A percentile compares a stretch with the other conserved stretches of the same genome.
phyloP scores from a whole-genome alignment of 1,140 invertebrate genomes.

The Heliconius nattereri region DNA sequence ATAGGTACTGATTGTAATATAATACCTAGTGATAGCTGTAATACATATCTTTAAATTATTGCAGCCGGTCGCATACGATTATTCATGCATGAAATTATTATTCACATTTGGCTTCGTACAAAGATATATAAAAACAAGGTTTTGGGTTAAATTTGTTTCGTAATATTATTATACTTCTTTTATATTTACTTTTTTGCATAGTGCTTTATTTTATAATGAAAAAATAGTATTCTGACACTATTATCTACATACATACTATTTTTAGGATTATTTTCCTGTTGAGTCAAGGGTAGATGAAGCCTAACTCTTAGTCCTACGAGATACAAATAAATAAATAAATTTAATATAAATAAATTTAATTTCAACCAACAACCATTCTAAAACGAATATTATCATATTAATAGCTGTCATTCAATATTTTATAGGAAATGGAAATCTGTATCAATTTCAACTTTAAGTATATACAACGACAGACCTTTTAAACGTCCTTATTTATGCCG shows the following conservation, averaged over 20 bases:
- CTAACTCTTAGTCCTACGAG: too few relatives aligned
- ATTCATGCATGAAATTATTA: constrained; percentile 14
- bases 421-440: neutral
- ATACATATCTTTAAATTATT: constrained; percentile 1
- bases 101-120: constrained; percentile 8
- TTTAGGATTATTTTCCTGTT: too few relatives aligned
- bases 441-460: neutral
- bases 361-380: neutral
- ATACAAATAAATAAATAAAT: too few relatives aligned
- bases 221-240: too few relatives aligned
- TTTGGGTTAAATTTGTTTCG: neutral
- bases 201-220: too few relatives aligned
- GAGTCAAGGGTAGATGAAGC: too few relatives aligned
- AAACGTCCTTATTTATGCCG: neutral
- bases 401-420: neutral
- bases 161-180: neutral
- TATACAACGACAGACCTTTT: neutral
- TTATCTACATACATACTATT: too few relatives aligned
- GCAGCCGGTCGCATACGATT: neutral
- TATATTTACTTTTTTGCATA: too few relatives aligned
- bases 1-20: too few relatives aligned
- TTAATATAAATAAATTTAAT: neutral
- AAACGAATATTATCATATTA: neutral
- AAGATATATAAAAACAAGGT: neutral
- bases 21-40: neutral